phyloP scores from a whole-genome alignment of 2,113 vertebrate genomes.

The Zosterops lateralis region DNA sequence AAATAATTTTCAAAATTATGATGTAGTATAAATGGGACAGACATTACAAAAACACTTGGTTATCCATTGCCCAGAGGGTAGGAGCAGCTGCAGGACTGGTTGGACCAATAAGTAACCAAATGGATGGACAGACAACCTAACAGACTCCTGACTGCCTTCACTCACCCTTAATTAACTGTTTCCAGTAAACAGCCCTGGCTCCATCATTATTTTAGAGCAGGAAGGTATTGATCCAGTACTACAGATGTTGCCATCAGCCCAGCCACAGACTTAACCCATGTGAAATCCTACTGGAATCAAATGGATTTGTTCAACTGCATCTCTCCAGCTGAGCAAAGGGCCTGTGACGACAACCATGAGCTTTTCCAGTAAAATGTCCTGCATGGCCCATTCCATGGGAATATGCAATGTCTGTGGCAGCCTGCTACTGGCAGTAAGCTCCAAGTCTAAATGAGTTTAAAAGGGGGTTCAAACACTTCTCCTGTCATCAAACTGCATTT shows the following conservation, averaged over 20 bases:
- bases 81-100: background rate
- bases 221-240: background rate
- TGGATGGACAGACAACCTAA: background rate
- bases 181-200: background rate
- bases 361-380: background rate
- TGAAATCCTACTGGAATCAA: background rate
- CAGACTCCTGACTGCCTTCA: background rate
- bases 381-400: background rate
- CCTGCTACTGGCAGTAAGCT: background rate
- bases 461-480: background rate
- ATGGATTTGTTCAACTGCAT: background rate
- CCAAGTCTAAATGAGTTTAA: background rate
- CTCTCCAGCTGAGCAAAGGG: background rate
- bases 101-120: background rate
- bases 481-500: background rate
- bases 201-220: background rate
- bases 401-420: background rate
- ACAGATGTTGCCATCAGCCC: background rate
- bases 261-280: background rate
- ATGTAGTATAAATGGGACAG: background rate
- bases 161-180: background rate
- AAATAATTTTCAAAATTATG: accelerated
- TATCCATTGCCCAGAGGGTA: background rate
- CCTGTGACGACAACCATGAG: accelerated
- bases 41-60: background rate